Evolutionary conservation across 2,113 vertebrate species (phyloP), one percentile per base, ranked within the genome.

Genomic region (Pogonocichla stellata): DNA sequence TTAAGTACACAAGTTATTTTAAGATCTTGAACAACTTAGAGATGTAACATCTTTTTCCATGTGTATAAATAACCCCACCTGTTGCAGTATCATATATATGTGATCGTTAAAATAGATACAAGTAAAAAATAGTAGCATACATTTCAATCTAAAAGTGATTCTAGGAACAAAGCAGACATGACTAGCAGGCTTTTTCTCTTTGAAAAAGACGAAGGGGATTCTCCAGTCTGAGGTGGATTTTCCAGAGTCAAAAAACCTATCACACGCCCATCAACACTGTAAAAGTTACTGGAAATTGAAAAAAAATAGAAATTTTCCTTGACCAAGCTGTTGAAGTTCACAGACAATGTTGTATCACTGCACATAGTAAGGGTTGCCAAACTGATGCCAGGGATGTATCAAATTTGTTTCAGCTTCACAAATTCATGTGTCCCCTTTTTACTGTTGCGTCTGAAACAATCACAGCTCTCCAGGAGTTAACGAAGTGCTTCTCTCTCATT

Each of bases 61-160:
- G 67, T 74, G 19, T 83, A 96, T 86, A 94, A 95, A 96, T 95
- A 95, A 92, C 53, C 73, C 74, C 92, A 97, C 93, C 92, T 96
- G 95, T 93, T 96, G 75, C 71, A 80, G 74, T 90, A 78, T 93
- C 92, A 93, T 72, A 86, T 90, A 92, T 50, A 93, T 88, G 71
- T 71, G 75, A 78, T 60, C 71, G 65, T 92, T 84, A 96, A 96
- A 97, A 95, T 83, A 97, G 93, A 80, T 60, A 47, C 74, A 90
- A 92, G 79, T 36, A 24, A 86, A 95, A 96, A 93, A 82, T 38
- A 92, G 54, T 65, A 53, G 67, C 88, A 80, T 56, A 88, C 48
- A 82, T 86, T 93, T 96, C 58, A 94, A 43, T 78, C 75, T 90
- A 83, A 91, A 94, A 95, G 62, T 88, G 2, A 82, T 95, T 95